Evolutionary conservation across 2,888 invertebrate species (phyloP).

Genomic region (Diaphora mendica): DNA sequence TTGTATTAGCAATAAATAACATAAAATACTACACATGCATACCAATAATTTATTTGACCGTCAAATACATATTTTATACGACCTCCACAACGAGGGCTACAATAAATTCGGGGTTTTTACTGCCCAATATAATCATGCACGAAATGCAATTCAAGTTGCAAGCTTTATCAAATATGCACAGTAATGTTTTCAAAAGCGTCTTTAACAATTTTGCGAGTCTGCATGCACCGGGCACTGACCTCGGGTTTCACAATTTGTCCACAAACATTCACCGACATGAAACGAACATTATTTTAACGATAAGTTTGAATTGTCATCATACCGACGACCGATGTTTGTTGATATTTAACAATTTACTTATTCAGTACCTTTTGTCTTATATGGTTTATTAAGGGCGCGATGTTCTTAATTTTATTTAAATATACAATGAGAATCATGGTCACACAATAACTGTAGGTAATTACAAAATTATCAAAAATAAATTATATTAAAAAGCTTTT

Average conservation of each 20-base stretch:
- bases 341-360: not conserved
- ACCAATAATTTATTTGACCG: conserved; percentile 39
- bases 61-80: conserved; percentile 40
- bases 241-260: conserved; percentile 52
- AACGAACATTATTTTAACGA: conserved; percentile 38
- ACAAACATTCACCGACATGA: conserved; percentile 47
- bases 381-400: not conserved
- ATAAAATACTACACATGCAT: conserved; percentile 6
- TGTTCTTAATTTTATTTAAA: not conserved
- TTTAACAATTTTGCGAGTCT: conserved; percentile 46
- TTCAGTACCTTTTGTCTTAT: not conserved
- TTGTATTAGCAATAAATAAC: not conserved
- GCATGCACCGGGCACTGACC: conserved; percentile 48
- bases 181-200: conserved; percentile 42
- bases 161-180: conserved; percentile 55
- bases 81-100: conserved; percentile 27
- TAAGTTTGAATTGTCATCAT: conserved; percentile 34
- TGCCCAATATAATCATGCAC: conserved; percentile 37
- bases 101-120: conserved; percentile 47
- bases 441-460: not conserved
- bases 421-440: not conserved
- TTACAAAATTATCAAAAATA: too few species aligned
- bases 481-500: too few species aligned
- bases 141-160: conserved; percentile 50
- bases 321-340: conserved; percentile 18